Conservation (phyloP, 2,113 vertebrate species). For the Nannospalax galili region DNA sequence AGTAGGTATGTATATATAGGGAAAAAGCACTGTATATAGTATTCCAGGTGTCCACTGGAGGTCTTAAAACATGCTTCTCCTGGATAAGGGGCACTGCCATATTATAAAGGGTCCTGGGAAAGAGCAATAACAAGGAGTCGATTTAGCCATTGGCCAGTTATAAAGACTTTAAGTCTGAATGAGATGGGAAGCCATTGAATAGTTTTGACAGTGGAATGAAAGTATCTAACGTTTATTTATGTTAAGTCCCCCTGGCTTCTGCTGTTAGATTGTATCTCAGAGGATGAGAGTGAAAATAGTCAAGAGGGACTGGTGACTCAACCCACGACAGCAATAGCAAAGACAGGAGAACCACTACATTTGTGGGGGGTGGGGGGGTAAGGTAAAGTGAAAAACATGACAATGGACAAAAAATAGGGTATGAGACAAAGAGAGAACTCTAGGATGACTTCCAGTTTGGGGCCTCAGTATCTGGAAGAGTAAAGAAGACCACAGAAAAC, state of each 20-base stretch:
- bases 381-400: background rate
- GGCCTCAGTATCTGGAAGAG: background rate
- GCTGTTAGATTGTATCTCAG: background rate
- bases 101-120: background rate
- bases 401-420: background rate
- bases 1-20: background rate
- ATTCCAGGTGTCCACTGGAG: background rate
- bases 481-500: background rate
- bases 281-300: background rate
- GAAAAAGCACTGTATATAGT: background rate
- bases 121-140: background rate
- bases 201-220: background rate
- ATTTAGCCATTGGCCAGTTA: background rate
- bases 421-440: conserved; percentile 15
- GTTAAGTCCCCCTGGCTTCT: background rate
- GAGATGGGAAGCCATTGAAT: background rate
- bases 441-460: background rate
- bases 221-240: background rate
- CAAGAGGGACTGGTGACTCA: background rate
- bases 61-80: background rate
- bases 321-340: background rate
- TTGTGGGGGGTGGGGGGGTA: background rate
- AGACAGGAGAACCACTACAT: background rate
- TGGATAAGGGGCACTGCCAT: background rate
- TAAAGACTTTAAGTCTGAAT: background rate